Evolutionary conservation across 2,797 vertebrate species (phyloP), one percentile per base, ranked within the genome.

Genomic region (Adrianichthys oophorus): DNA sequence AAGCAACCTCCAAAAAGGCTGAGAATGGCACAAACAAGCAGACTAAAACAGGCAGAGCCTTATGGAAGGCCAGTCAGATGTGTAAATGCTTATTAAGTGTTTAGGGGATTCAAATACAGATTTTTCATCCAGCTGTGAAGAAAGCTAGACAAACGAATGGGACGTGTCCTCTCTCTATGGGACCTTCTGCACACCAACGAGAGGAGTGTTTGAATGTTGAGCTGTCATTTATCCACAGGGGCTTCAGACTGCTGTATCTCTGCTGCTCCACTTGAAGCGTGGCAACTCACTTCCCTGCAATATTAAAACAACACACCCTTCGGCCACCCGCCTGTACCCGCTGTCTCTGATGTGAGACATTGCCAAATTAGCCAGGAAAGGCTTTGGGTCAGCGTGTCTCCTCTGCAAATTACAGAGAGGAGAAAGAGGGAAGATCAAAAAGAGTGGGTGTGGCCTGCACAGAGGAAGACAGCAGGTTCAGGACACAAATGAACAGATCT

Each of bases 401-500:
- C 60, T 72, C 75, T 78, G 68, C 49, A 85, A 88, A 90, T 89
- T 85, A 88, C 48, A 89, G 80, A 70, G 73, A n/a, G 76, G 72
- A 43, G 29, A 40, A 10, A 53, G 62, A 59, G 56, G 66, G 48
- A 60, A 60, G 52, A 74, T 46, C 18, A 73, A 59, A 68, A 73
- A 48, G 58, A 57, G 54, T 66, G 64, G 70, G 56, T 21, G 26
- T 68, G 64, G 4, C 0, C 13, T 4, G 56, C 58, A 54, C 41
- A 57, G 15, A 53, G 47, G 44, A 48, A 78, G 48, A 74, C 56
- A 68, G 59, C 62, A 78, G 78, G 76, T 79, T 89, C 79, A 87
- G 72, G 79, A 81, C 78, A 49, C 56, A 69, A 76, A 83, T 78
- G 80, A 82, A 74, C 48, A 59, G 68, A 55, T 66, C 53, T 65